Base-by-base conservation (phyloP, 2,797 vertebrate species). In the Podargus strigoides region DNA sequence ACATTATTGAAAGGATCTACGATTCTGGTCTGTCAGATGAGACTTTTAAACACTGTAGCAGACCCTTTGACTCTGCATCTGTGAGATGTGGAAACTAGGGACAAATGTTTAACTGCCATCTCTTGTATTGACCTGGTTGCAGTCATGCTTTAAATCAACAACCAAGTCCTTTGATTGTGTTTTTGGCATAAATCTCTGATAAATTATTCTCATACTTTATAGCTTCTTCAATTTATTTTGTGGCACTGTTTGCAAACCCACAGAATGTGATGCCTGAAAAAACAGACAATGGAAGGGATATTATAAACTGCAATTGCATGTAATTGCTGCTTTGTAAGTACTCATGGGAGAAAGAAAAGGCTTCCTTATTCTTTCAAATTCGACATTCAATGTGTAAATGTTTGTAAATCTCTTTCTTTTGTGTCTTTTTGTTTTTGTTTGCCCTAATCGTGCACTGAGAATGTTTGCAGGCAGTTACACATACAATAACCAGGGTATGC, bases 291-390 rank as follows among this genome's bases (percentile, higher is more conserved):
- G 37, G 47, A 75, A 68, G 62, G 55, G 58, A 69, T 56, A 34
- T 15, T 67, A 42, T 28, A 41, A 80, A 90, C 47, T 11, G 44
- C 78, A 63, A 22, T 37, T 55, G 36, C n/a, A 14, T 49, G 52
- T 89, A 86, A 95, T 89, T 94, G 87, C 84, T 89, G 70, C 81
- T 87, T 85, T 83, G 36, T 69, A 27, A 86, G 64, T 52, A 67
- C 60, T 86, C 52, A 4, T 26, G 70, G 69, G 83, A 76, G 67
- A 47, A 64, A 90, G 60, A 68, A 93, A 73, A 90, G 18, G 11
- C 69, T 64, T 53, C 77, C 58, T 72, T 36, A 3, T 47, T 47
- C 62, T 70, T 70, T 34, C 56, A 46, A 12, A 30, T 44, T 24
- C 75, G 62, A 78, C 41, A 46, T 55, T 63, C 80, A 34, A 2